Conservation (phyloP, 92 coral and sea anemone genomes). For the Isaurus tuberculatus region DNA sequence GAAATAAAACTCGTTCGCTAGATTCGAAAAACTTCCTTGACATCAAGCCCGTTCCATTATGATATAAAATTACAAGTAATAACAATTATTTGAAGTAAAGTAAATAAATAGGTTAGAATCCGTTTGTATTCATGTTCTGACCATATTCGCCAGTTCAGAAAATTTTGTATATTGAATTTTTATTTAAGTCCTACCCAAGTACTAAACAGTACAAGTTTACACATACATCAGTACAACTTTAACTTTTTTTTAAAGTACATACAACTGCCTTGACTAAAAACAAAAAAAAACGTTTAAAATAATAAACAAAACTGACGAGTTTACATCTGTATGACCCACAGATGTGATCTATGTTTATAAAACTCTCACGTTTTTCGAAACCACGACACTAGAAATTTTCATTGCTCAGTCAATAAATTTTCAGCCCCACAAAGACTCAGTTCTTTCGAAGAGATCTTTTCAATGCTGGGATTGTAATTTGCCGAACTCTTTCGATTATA, state of each 20-base stretch:
- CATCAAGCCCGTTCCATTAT: constrained; percentile 19
- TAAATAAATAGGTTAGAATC: constrained; percentile 20
- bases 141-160: background rate
- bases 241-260: background rate
- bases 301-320: background rate
- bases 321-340: constrained; percentile 15
- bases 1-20: background rate
- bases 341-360: constrained; percentile 13
- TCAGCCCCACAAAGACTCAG: background rate
- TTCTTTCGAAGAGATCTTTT: background rate
- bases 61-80: constrained; percentile 15
- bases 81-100: constrained; percentile 25
- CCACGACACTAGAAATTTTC: background rate
- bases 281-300: background rate
- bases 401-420: too few relatives aligned
- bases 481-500: background rate
- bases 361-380: background rate
- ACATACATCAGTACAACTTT: background rate
- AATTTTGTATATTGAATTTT: constrained; percentile 1
- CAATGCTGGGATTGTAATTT: background rate
- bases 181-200: background rate
- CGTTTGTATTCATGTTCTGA: background rate
- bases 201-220: background rate
- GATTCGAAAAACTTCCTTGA: background rate
- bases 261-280: background rate